These are phyloP conservation scores for Syngnathus scovelli DNA, from an alignment of 2,113 vertebrate species.

Conservation along the genomic window DNA sequence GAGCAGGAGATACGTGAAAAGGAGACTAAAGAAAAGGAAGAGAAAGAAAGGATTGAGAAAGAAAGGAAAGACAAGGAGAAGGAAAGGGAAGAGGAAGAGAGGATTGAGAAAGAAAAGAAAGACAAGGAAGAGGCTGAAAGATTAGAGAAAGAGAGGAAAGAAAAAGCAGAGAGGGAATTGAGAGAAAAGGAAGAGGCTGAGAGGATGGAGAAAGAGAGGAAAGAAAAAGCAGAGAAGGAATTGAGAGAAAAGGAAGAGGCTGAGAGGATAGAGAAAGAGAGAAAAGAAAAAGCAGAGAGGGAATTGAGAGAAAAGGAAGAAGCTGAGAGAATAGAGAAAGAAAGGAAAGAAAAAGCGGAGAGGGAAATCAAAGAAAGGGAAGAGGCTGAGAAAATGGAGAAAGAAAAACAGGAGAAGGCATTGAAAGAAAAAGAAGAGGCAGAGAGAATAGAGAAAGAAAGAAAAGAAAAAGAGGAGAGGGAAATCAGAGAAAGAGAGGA, in stretches of 20 bases:
- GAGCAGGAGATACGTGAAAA: constrained; percentile 29
- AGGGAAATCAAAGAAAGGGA: constrained; percentile 17
- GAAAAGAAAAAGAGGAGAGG: constrained; percentile 5
- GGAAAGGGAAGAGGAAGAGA: constrained; percentile 4
- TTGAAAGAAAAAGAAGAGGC: neutral
- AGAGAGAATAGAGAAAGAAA: constrained; percentile 17
- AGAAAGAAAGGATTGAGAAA: constrained; percentile 1
- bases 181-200: constrained; percentile 13
- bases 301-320: neutral
- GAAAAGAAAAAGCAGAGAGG: neutral
- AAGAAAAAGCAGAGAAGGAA: constrained; percentile 14
- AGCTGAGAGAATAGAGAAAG: neutral
- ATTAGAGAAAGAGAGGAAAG: neutral
- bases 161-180: no score
- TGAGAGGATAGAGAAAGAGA: constrained; percentile 3
- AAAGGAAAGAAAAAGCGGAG: constrained; percentile 2
- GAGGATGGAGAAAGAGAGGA: constrained; percentile 12
- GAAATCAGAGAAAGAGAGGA: constrained; percentile 44
- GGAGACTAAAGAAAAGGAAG: neutral
- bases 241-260: constrained; percentile 7
- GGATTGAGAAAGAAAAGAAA: constrained; percentile 16
- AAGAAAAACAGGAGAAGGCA: neutral
- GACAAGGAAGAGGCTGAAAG: constrained; percentile 4
- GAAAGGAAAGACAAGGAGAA: constrained; percentile 13
- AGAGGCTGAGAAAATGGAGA: constrained; percentile 15